These are phyloP conservation scores for Orthonyx spaldingii DNA, from an alignment of 2,113 vertebrate genomes.

Conservation along the genomic window DNA sequence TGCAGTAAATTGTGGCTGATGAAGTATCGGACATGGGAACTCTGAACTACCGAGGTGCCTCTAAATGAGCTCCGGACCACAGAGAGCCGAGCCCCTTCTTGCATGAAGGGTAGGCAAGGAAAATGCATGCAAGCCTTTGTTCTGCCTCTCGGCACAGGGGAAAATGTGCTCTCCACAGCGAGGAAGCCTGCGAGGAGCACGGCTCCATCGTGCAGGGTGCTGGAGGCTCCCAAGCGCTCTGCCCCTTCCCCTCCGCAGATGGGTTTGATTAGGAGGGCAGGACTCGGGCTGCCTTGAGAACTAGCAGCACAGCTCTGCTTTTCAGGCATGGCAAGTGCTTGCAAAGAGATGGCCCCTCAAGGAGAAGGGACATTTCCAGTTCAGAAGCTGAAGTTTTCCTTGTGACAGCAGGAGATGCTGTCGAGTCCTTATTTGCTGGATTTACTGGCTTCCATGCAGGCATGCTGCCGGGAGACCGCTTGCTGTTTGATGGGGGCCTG, in stretches of 20 bases:
- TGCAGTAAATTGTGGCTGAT: conserved; percentile 71
- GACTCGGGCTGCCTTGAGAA: background rate
- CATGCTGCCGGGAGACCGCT: conserved; percentile 48
- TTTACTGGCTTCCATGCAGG: conserved; percentile 54
- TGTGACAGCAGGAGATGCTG: conserved; percentile 65
- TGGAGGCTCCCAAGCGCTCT: background rate
- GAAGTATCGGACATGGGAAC: conserved; percentile 61
- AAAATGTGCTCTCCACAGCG: accelerated
- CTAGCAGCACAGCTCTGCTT: background rate
- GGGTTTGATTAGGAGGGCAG: background rate
- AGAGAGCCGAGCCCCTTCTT: conserved; percentile 9
- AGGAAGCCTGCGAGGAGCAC: background rate
- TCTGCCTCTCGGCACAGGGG: background rate
- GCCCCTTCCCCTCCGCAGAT: background rate
- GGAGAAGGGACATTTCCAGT: conserved; percentile 42
- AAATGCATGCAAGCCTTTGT: background rate
- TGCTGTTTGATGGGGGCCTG: conserved; percentile 55
- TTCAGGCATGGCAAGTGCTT: background rate
- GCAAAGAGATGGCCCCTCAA: conserved; percentile 25
- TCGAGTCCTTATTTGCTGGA: conserved; percentile 55
- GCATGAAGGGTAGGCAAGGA: conserved; percentile 18
- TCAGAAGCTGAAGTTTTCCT: conserved; percentile 53
- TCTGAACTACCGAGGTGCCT: conserved; percentile 60
- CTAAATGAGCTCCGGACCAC: conserved; percentile 55
- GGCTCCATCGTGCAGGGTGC: background rate